A percentile compares a stretch with the other conserved stretches of the same genome.
Evolutionary conservation across 1,140 invertebrate species (phyloP).

Genomic region (Pteromalus puparum): DNA sequence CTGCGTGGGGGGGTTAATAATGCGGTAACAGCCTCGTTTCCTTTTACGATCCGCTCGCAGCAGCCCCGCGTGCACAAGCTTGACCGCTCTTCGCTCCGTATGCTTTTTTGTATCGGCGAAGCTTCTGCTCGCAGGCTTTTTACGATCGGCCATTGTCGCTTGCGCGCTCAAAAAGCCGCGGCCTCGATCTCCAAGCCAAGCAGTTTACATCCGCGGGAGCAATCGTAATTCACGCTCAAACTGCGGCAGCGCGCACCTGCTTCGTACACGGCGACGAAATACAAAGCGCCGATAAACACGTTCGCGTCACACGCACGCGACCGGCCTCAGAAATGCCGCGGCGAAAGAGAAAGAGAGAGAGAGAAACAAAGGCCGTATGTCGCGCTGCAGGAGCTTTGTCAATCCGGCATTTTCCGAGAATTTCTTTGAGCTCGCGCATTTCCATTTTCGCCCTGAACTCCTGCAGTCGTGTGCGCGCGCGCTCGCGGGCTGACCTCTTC

Average conservation of each 20-base stretch:
- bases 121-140: not conserved
- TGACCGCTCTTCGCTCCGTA: constrained; percentile 11
- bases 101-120: not conserved
- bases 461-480: no score
- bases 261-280: not conserved
- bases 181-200: no score
- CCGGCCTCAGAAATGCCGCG: not conserved
- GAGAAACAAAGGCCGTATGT: not conserved
- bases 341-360: not conserved
- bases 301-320: not conserved
- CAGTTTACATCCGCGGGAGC: not conserved
- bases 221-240: constrained; percentile 1
- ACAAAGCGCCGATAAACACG: not conserved
- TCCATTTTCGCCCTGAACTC: no score
- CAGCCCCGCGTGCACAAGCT: not conserved
- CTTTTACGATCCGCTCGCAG: constrained; percentile 8
- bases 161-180: not conserved
- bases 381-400: not conserved
- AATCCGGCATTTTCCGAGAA: not conserved
- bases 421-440: not conserved
- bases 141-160: not conserved
- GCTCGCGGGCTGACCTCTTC: not conserved
- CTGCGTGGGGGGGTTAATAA: constrained; percentile 36
- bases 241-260: no score
- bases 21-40: constrained; percentile 40